These are phyloP conservation scores for Solen grandis DNA, from an alignment of 1,140 invertebrate species.

Conservation along the genomic window DNA sequence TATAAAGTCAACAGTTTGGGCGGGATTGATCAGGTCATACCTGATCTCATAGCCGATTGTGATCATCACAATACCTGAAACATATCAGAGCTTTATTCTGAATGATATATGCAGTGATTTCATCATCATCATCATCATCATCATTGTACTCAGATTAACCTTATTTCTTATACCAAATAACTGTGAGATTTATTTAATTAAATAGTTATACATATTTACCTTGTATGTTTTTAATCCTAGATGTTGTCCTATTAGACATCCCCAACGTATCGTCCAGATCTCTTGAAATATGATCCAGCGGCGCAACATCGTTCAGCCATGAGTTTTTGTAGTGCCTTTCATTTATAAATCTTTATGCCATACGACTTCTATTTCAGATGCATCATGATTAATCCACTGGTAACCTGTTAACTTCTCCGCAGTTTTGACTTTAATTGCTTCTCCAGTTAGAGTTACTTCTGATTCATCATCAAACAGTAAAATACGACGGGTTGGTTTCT, in stretches of 20 bases:
- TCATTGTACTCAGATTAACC: too few species aligned
- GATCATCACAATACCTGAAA: conserved; percentile 22
- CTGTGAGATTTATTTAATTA: too few species aligned
- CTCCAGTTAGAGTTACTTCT: too few species aligned
- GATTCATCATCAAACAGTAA: conserved; percentile 14
- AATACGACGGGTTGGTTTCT: not conserved
- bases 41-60: not conserved
- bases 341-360: conserved; percentile 9
- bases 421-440: too few species aligned
- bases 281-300: not conserved
- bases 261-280: conserved; percentile 2
- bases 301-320: conserved; percentile 4
- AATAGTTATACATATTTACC: too few species aligned
- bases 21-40: not conserved
- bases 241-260: not conserved
- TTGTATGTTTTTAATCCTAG: conserved; percentile 12
- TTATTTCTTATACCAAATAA: too few species aligned
- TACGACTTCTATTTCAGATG: not conserved
- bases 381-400: not conserved
- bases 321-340: not conserved
- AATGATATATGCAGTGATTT: too few species aligned
- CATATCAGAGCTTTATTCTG: not conserved
- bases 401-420: not conserved
- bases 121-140: too few species aligned
- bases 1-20: not conserved